phyloP scores from a whole-genome alignment of 2,797 vertebrate species.

The Philypnodon macrostomus region DNA sequence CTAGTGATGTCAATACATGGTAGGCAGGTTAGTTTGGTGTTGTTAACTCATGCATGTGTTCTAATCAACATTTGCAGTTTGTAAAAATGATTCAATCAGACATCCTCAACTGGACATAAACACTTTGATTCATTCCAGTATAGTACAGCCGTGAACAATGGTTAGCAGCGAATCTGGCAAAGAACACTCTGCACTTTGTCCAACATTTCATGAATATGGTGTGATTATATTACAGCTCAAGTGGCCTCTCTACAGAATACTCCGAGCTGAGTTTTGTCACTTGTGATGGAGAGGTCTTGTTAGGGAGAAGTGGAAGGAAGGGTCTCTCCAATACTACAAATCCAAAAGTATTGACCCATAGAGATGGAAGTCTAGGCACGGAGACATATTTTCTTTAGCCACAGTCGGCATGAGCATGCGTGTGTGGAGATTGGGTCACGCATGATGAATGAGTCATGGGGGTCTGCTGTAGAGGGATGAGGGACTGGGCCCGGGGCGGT shows the following conservation, averaged over 20 bases:
- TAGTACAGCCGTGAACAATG: too few species aligned
- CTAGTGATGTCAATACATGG: too few species aligned
- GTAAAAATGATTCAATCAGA: too few species aligned
- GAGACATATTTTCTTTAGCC: not conserved
- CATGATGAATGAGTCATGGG: conserved; percentile 9
- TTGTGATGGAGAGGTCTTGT: conserved; percentile 10
- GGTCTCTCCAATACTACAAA: not conserved
- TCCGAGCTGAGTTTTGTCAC: conserved; percentile 7
- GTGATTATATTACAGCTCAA: conserved; percentile 4
- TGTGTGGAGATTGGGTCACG: conserved; percentile 1
- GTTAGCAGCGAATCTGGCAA: not conserved
- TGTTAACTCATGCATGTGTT: too few species aligned
- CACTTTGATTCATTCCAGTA: too few species aligned
- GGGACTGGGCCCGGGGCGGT: not conserved
- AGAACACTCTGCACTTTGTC: not conserved
- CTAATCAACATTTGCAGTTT: too few species aligned
- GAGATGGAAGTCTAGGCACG: not conserved
- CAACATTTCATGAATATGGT: not conserved
- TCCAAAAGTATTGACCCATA: conserved; percentile 10
- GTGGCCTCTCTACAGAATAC: conserved; percentile 6
- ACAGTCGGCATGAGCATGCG: not conserved
- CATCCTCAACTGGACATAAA: too few species aligned
- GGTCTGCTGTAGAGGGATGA: not conserved
- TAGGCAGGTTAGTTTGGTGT: too few species aligned
- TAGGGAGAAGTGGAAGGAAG: conserved; percentile 13